A percentile compares a stretch with the other conserved stretches of the same genome.
phyloP scores from a whole-genome alignment of 2,113 vertebrate species.

The Helogale parvula region DNA sequence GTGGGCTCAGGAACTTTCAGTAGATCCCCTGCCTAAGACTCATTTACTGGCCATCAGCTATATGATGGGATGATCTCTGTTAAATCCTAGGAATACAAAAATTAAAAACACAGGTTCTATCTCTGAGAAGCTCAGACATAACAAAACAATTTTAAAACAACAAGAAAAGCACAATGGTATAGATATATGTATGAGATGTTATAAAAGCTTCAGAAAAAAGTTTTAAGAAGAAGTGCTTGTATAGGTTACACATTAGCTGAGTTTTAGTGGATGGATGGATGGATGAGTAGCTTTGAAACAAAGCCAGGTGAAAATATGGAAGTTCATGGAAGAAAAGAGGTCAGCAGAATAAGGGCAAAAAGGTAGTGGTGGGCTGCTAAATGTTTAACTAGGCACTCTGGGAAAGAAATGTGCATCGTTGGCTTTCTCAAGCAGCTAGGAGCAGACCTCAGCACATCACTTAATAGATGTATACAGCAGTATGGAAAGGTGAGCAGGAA shows the following conservation, averaged over 20 bases:
- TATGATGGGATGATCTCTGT: background rate
- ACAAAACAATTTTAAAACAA: background rate
- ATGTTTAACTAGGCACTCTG: background rate
- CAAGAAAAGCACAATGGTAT: background rate
- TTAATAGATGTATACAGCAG: background rate
- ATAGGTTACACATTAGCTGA: background rate
- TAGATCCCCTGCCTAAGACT: background rate
- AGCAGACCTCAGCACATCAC: background rate
- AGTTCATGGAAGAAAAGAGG: background rate
- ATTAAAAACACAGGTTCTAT: background rate
- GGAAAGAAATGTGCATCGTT: background rate
- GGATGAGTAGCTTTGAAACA: background rate
- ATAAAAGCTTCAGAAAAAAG: background rate
- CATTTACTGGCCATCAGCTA: background rate
- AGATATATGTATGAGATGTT: background rate
- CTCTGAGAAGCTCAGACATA: background rate
- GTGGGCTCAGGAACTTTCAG: background rate
- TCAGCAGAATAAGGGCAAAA: background rate
- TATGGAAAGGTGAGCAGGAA: background rate
- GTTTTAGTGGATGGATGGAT: background rate
- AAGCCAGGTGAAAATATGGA: background rate
- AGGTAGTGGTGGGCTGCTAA: background rate
- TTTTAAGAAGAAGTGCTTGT: background rate
- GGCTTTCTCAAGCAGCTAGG: background rate
- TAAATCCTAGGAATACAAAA: background rate